Conservation (phyloP, 2,797 vertebrate species). For the Molossus molossus region DNA sequence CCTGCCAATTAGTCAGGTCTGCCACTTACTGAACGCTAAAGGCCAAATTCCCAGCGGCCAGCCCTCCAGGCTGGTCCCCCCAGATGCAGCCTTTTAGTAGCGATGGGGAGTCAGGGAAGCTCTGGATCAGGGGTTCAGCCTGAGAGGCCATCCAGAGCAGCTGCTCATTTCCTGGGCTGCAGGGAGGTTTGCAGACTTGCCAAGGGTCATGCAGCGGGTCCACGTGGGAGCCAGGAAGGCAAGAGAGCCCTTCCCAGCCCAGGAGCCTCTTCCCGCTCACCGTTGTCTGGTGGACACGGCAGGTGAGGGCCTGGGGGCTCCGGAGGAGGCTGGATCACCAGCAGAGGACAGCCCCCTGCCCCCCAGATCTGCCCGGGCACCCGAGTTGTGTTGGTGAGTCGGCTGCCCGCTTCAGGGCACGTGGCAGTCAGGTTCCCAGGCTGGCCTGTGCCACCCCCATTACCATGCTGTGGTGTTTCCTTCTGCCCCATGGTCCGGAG, state of each 20-base stretch:
- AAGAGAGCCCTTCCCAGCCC: background rate
- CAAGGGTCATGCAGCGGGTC: background rate
- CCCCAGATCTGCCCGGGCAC: background rate
- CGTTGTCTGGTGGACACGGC: accelerated
- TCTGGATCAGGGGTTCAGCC: background rate
- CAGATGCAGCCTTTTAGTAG: background rate
- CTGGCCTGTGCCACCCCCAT: background rate
- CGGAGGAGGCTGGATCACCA: background rate
- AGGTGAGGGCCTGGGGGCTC: accelerated
- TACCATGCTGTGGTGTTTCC: background rate
- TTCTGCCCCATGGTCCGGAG: too few species aligned
- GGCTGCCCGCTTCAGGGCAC: background rate
- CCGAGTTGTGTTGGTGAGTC: background rate
- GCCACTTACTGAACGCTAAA: background rate
- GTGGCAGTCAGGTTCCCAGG: background rate
- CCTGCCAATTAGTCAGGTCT: background rate
- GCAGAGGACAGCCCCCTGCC: background rate
- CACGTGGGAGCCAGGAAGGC: background rate
- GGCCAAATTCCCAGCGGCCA: background rate
- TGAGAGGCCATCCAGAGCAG: background rate
- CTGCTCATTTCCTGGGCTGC: too few species aligned
- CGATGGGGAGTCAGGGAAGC: accelerated
- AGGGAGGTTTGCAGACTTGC: background rate
- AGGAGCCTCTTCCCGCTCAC: background rate
- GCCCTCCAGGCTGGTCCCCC: too few species aligned